Percentiles rank a stretch among this genome's conserved stretches.
phyloP scores from a whole-genome alignment of 92 coral and sea anemone genomes.

The Umimayanthus kanabou region DNA sequence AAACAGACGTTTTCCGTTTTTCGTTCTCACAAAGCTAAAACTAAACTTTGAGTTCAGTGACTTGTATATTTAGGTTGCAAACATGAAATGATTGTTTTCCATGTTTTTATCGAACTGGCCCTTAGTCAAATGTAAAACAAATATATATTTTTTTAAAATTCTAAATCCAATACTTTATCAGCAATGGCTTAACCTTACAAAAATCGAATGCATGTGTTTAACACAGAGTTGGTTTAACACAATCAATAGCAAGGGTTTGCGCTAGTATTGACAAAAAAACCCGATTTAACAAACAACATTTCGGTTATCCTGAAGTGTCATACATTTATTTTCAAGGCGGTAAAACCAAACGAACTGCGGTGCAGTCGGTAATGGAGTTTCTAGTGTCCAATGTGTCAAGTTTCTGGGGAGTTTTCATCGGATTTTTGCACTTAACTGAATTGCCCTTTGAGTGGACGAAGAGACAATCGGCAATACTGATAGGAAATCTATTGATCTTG shows the following conservation, averaged over 20 bases:
- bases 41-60: not conserved
- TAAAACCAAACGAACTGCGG: not conserved
- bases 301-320: not conserved
- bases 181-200: not conserved
- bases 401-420: not conserved
- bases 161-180: no score
- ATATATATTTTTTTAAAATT: no score
- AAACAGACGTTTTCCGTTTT: not conserved
- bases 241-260: not conserved
- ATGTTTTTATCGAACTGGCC: not conserved
- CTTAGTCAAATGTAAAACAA: not conserved
- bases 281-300: not conserved
- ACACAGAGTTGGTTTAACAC: not conserved
- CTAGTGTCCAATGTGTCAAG: not conserved
- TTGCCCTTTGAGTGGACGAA: not conserved
- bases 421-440: not conserved
- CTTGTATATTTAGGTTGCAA: not conserved
- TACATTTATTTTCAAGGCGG: not conserved
- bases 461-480: not conserved
- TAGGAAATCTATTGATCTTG: not conserved
- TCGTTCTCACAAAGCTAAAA: not conserved
- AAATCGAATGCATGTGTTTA: no score
- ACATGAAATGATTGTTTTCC: not conserved
- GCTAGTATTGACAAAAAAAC: not conserved
- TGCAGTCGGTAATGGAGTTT: not conserved